These are phyloP conservation scores for Phaetusa simplex DNA, from an alignment of 2,113 vertebrate genomes.

Conservation along the genomic window DNA sequence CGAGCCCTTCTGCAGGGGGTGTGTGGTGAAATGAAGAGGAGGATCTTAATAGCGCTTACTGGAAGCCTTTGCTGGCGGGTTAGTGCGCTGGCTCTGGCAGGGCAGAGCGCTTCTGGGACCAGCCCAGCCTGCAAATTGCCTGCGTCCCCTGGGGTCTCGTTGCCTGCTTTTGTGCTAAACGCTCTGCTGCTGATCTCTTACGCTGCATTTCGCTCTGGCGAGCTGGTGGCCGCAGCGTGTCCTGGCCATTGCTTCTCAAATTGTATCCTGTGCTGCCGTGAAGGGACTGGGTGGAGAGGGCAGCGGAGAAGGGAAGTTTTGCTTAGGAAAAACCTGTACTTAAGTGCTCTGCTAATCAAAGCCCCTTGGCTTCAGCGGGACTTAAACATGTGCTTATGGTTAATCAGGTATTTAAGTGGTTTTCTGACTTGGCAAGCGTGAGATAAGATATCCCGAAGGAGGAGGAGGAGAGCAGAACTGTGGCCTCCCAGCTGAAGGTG, in stretches of 20 bases:
- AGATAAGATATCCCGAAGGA: background rate
- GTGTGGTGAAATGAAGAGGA: background rate
- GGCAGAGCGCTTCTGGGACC: background rate
- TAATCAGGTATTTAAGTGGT: slow-evolving; percentile 45
- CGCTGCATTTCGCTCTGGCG: accelerated
- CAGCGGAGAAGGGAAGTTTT: background rate
- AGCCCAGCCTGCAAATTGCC: background rate
- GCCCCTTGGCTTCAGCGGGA: background rate
- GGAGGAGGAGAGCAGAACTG: background rate
- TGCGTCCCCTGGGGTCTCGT: background rate
- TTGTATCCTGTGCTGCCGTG: background rate
- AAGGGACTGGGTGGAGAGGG: background rate
- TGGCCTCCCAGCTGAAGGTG: background rate
- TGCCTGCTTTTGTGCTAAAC: background rate
- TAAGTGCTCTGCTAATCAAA: background rate
- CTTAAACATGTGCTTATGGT: slow-evolving; percentile 30
- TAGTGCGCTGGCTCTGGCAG: background rate
- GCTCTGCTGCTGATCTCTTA: background rate
- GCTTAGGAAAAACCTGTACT: background rate
- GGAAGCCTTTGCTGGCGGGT: background rate
- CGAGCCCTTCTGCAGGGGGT: background rate
- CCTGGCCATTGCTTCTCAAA: background rate
- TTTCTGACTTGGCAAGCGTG: background rate
- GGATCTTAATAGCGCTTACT: background rate
- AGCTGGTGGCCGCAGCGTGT: background rate